Percentiles rank a stretch among this genome's conserved stretches.
Conservation (phyloP, 2,888 invertebrate species). For the Empis stercorea region DNA sequence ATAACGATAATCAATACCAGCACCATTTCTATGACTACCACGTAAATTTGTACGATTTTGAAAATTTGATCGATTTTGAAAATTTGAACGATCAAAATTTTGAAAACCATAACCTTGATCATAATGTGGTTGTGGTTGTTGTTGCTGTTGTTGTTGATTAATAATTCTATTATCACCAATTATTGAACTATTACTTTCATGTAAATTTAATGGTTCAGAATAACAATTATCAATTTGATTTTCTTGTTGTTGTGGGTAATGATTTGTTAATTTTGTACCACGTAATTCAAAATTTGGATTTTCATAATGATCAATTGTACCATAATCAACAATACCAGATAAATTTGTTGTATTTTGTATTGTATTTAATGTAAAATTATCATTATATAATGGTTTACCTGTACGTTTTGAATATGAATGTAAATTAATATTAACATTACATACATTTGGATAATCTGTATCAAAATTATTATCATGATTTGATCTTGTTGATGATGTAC, state of each 20-base stretch:
- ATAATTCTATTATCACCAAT: conserved; percentile 23
- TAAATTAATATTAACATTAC: conserved; percentile 72
- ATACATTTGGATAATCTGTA: conserved; percentile 72
- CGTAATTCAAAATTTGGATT: conserved; percentile 36
- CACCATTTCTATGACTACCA: conserved; percentile 9
- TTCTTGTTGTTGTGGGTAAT: conserved; percentile 10
- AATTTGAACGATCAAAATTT: conserved; percentile 47
- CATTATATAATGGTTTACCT: conserved; percentile 64
- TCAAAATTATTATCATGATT: conserved; percentile 75
- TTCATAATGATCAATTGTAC: conserved; percentile 34
- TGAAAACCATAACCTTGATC: conserved; percentile 38
- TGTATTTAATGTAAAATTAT: conserved; percentile 44
- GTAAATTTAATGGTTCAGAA: conserved; percentile 31
- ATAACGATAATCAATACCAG: conserved; percentile 1
- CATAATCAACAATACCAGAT: conserved; percentile 8
- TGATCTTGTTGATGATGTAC: conserved; percentile 58
- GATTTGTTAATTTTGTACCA: conserved; percentile 12
- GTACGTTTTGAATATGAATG: conserved; percentile 70
- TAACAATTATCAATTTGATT: conserved; percentile 31
- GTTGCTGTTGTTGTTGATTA: not conserved
- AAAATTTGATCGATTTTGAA: conserved; percentile 16
- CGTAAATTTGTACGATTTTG: conserved; percentile 9
- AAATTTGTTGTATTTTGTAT: conserved; percentile 26
- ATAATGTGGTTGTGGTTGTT: not conserved
- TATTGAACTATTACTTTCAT: conserved; percentile 9